Conservation (phyloP, 2,888 invertebrate species). For the Pseudanteris insignis region DNA sequence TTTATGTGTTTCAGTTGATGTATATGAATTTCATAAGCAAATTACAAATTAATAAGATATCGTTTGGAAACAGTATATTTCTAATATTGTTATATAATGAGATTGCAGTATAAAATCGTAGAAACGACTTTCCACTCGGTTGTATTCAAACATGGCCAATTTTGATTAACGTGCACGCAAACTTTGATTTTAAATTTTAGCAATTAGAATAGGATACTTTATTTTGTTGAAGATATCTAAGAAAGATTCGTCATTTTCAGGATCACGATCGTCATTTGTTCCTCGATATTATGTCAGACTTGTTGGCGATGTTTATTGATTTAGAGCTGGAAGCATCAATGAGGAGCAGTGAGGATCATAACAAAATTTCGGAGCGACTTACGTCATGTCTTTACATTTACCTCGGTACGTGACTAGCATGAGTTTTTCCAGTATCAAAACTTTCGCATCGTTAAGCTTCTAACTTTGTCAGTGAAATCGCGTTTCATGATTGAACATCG, state of each 20-base stretch:
- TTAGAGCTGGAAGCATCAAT: constrained; percentile 66
- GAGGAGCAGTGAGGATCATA: constrained; percentile 54
- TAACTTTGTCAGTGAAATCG: constrained; percentile 10
- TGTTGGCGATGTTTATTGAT: constrained; percentile 66
- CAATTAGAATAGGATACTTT: background rate
- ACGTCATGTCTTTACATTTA: constrained; percentile 58
- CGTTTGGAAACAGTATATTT: no score
- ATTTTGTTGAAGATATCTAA: background rate
- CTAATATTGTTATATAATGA: no score
- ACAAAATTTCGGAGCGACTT: constrained; percentile 58
- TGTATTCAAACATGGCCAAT: background rate
- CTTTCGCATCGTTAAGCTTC: constrained; percentile 15
- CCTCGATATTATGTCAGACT: constrained; percentile 65
- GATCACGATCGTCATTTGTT: constrained; percentile 59
- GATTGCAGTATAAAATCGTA: no score
- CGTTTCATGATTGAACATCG: constrained; percentile 23
- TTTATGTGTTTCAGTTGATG: no score
- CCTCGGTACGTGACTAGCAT: constrained; percentile 53
- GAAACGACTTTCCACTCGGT: background rate
- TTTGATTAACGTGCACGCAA: background rate
- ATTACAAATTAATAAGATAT: no score
- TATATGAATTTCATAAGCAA: no score
- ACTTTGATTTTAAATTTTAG: background rate
- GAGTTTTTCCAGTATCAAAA: constrained; percentile 14
- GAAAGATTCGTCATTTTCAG: constrained; percentile 45